Evolutionary conservation across 2,888 invertebrate species (phyloP).

Genomic region (Marronus borbonicus): DNA sequence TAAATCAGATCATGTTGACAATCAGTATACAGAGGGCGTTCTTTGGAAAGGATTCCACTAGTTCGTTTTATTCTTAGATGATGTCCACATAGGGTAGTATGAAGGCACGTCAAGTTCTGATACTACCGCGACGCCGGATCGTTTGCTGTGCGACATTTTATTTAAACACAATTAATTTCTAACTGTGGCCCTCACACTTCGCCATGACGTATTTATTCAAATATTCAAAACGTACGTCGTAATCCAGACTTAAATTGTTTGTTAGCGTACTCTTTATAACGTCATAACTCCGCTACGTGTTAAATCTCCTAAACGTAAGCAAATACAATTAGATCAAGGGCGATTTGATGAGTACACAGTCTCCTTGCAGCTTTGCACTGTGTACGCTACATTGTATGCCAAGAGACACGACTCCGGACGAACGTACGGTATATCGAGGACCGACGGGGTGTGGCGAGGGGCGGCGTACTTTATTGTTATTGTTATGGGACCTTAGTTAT

Average conservation of each 20-base stretch:
- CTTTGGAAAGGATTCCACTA: too few relatives aligned
- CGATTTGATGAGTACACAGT: conserved; percentile 30
- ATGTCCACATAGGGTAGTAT: too few relatives aligned
- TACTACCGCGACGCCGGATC: too few relatives aligned
- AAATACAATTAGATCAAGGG: conserved; percentile 38
- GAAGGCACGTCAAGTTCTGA: too few relatives aligned
- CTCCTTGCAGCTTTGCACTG: background rate
- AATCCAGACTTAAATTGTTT: background rate
- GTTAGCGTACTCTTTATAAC: background rate
- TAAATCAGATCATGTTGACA: too few relatives aligned
- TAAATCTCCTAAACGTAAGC: conserved; percentile 30
- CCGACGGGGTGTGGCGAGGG: background rate
- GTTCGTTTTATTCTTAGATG: too few relatives aligned
- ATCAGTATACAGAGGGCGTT: too few relatives aligned
- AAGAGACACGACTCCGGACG: background rate
- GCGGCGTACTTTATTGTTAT: conserved; percentile 41
- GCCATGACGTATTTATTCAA: too few relatives aligned
- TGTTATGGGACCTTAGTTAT: conserved; percentile 44
- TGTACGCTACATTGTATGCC: background rate
- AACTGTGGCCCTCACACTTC: too few relatives aligned
- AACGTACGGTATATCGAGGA: background rate
- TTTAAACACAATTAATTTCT: too few relatives aligned
- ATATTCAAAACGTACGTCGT: background rate
- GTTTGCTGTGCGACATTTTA: too few relatives aligned
- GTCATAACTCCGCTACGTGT: conserved; percentile 19